Percentiles rank a stretch among this genome's conserved stretches.
phyloP scores from a whole-genome alignment of 2,888 invertebrate species.

The Neocrepidodera transversa region DNA sequence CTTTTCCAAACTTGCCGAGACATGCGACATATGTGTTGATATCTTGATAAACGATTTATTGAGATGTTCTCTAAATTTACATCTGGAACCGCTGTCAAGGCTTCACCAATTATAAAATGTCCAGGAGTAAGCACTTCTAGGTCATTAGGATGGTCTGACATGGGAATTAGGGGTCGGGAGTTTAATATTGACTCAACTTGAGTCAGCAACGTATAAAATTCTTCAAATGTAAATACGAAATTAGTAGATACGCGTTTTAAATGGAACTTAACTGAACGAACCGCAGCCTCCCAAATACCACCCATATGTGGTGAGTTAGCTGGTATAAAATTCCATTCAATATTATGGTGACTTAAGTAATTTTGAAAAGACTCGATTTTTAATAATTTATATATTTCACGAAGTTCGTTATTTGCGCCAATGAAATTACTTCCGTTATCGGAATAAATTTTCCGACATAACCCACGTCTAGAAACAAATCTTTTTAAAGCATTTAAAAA shows the following conservation, averaged over 20 bases:
- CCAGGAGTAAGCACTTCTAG: neutral
- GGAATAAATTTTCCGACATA: slow-evolving; percentile 14
- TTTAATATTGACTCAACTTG: neutral
- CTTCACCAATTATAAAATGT: neutral
- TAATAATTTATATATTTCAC: neutral
- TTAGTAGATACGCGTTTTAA: neutral
- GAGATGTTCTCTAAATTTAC: too few species aligned
- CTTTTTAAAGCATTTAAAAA: slow-evolving; percentile 19
- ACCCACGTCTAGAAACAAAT: slow-evolving; percentile 15
- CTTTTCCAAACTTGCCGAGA: too few species aligned
- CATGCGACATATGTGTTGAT: too few species aligned
- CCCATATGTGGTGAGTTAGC: neutral
- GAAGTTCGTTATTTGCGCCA: neutral
- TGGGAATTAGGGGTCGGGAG: neutral
- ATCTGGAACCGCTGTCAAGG: too few species aligned
- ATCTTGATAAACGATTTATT: too few species aligned
- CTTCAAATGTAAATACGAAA: neutral
- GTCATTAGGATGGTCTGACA: neutral
- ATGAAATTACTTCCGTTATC: slow-evolving; percentile 19
- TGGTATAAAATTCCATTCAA: neutral
- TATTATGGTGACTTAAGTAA: neutral
- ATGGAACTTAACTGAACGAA: neutral
- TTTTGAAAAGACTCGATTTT: too few species aligned
- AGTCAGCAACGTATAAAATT: neutral
- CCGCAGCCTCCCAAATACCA: neutral